Evolutionary conservation across 2,113 vertebrate genomes (phyloP).

Genomic region (Larimichthys crocea): DNA sequence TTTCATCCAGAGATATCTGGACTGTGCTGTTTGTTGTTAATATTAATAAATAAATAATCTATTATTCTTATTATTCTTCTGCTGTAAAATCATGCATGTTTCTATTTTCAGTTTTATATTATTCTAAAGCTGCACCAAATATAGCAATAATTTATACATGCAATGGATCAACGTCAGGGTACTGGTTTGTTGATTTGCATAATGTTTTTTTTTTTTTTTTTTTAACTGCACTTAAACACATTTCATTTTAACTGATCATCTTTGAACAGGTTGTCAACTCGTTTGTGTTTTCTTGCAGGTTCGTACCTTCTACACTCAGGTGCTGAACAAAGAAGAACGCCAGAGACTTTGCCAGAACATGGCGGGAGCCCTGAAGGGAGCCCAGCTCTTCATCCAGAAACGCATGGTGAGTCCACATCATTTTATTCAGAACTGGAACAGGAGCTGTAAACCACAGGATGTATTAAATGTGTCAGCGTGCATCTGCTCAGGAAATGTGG

Average conservation of each 20-base stretch:
- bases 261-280: background rate
- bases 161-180: too few species aligned
- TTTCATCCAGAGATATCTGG: too few species aligned
- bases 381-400: conserved; percentile 94
- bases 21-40: too few species aligned
- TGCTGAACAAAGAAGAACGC: conserved; percentile 90
- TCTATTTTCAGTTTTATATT: too few species aligned
- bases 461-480: too few species aligned
- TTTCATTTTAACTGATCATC: background rate
- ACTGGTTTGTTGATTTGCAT: too few species aligned
- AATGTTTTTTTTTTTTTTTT: too few species aligned
- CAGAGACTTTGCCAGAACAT: conserved; percentile 92
- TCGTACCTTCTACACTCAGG: conserved; percentile 86
- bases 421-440: too few species aligned
- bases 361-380: conserved; percentile 87
- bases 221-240: background rate
- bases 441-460: background rate
- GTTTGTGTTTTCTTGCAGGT: conserved; percentile 82
- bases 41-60: too few species aligned
- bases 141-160: background rate
- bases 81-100: background rate
- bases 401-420: conserved; percentile 86
- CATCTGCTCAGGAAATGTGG: background rate
- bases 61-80: too few species aligned
- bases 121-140: background rate